Conservation (phyloP, 2,888 invertebrate species). For the Anoplius nigerrimus region DNA sequence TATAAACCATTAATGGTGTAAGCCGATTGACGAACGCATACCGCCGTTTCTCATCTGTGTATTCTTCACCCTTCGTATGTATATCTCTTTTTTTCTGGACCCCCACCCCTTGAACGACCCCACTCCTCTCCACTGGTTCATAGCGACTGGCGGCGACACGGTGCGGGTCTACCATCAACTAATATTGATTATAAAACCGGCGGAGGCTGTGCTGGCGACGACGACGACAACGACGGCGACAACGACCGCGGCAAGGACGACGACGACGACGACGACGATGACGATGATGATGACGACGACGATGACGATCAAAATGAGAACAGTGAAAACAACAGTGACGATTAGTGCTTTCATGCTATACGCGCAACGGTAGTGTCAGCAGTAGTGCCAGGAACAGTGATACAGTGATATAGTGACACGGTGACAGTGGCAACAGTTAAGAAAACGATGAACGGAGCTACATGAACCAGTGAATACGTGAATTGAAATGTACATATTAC, state of each 20-base stretch:
- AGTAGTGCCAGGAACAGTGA: too few species aligned
- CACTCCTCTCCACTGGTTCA: constrained; percentile 3
- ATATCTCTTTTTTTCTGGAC: not conserved
- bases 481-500: too few species aligned
- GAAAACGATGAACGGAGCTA: too few species aligned
- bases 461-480: too few species aligned
- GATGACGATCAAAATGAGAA: not conserved
- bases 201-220: constrained; percentile 20
- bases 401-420: too few species aligned
- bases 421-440: too few species aligned
- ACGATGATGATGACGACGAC: not conserved
- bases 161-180: constrained; percentile 63
- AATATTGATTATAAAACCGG: constrained; percentile 71
- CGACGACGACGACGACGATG: constrained; percentile 6
- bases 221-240: constrained; percentile 25
- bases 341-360: too few species aligned
- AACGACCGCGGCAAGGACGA: not conserved
- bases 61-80: not conserved
- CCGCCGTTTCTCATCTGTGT: too few species aligned
- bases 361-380: too few species aligned
- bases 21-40: too few species aligned
- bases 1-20: too few species aligned
- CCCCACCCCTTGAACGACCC: not conserved
- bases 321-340: too few species aligned
- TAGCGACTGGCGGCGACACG: constrained; percentile 55